These are phyloP conservation scores for Drosophila macrospina DNA, from an alignment of 2,888 invertebrate genomes.

Conservation along the genomic window DNA sequence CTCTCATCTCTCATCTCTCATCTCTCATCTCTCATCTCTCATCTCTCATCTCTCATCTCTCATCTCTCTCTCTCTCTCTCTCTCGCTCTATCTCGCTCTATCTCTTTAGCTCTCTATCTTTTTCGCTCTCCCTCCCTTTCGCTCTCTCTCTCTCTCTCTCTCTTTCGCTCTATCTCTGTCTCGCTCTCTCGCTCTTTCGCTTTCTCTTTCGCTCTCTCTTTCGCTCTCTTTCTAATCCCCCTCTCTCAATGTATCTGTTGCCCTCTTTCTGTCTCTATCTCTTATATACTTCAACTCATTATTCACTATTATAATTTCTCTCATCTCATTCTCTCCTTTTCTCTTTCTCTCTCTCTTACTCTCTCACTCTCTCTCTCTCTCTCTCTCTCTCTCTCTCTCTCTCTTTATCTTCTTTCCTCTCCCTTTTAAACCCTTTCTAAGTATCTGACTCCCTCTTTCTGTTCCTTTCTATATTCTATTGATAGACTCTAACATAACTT, in stretches of 20 bases:
- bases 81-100: neutral
- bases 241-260: too few species aligned
- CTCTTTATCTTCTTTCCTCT: too few species aligned
- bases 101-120: neutral
- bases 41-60: neutral
- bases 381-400: too few species aligned
- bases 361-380: neutral
- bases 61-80: neutral
- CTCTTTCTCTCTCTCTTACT: too few species aligned
- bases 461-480: neutral
- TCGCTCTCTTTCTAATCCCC: neutral
- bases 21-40: neutral
- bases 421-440: too few species aligned
- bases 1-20: neutral
- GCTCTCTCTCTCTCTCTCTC: neutral
- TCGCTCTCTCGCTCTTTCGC: neutral
- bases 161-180: neutral
- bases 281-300: too few species aligned
- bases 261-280: too few species aligned
- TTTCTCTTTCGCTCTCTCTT: neutral
- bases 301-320: too few species aligned
- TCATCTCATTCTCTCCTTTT: neutral
- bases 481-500: neutral
- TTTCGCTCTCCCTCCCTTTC: neutral
- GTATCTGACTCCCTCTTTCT: too few species aligned